A percentile compares a stretch with the other conserved stretches of the same genome.
These are phyloP conservation scores for Tricholaema leucomelas DNA, from an alignment of 2,113 vertebrate genomes.

Conservation along the genomic window DNA sequence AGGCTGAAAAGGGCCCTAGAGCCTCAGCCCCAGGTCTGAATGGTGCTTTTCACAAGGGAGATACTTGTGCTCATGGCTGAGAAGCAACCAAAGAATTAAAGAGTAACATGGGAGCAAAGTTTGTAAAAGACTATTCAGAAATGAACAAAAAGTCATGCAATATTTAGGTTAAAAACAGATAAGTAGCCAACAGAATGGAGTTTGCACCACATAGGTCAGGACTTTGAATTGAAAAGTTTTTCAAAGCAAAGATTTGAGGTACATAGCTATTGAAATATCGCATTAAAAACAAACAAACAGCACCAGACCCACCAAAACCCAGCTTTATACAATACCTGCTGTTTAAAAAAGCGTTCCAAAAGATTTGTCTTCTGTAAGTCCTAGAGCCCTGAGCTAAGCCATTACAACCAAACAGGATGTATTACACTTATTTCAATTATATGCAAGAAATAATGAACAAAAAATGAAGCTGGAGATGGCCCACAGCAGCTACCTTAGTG, in stretches of 20 bases:
- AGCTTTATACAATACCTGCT: background rate
- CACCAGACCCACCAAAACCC: background rate
- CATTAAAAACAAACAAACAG: background rate
- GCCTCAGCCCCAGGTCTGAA: background rate
- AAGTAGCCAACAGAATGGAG: background rate
- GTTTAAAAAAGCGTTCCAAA: background rate
- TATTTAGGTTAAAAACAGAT: background rate
- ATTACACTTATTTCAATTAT: background rate
- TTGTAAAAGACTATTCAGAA: background rate
- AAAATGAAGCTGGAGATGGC: background rate
- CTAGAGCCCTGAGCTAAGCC: background rate
- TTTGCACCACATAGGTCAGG: background rate
- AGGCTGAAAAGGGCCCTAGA: background rate
- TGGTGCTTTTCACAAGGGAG: background rate
- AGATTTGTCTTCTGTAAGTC: background rate
- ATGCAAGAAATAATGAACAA: background rate
- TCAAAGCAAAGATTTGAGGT: background rate
- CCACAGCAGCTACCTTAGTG: background rate
- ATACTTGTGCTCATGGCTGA: background rate
- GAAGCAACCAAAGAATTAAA: background rate
- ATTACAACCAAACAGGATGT: background rate
- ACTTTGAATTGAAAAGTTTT: background rate
- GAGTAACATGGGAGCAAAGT: background rate
- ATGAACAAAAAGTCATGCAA: background rate
- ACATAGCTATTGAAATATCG: background rate